Conservation (phyloP, 2,888 invertebrate species). For the Hypena proboscidalis region DNA sequence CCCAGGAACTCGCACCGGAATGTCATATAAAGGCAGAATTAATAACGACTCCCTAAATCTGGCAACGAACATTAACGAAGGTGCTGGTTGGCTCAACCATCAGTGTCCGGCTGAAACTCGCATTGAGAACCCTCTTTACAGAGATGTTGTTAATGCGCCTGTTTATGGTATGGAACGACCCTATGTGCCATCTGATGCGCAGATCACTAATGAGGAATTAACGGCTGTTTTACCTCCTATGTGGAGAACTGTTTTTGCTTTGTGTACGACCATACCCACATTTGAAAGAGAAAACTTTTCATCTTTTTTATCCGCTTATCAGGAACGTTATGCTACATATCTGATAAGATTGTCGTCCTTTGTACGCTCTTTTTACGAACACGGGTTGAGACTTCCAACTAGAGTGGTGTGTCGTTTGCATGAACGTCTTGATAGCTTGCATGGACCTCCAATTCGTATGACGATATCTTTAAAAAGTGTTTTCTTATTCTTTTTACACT, state of each 20-base stretch:
- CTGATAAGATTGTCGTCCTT: not conserved
- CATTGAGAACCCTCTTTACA: not conserved
- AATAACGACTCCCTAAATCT: not conserved
- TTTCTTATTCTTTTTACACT: not conserved
- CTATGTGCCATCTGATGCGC: not conserved
- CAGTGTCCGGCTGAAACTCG: not conserved
- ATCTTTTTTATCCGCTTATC: not conserved
- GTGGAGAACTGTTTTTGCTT: not conserved
- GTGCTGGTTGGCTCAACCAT: not conserved
- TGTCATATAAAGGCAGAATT: not conserved
- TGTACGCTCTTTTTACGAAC: not conserved
- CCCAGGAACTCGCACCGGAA: not conserved
- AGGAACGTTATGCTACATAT: not conserved
- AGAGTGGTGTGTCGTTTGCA: not conserved
- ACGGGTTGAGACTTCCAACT: not conserved
- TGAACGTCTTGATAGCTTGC: no score
- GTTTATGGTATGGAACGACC: conserved; percentile 1
- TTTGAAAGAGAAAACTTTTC: not conserved
- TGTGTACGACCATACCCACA: not conserved
- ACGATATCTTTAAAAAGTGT: not conserved
- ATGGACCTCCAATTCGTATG: no score
- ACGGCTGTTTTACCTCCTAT: not conserved
- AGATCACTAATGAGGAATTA: not conserved
- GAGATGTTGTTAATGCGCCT: not conserved
- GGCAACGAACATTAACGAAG: not conserved